These are phyloP conservation scores for Zoanthus solanderi DNA, from an alignment of 92 coral and sea anemone genomes.

Conservation along the genomic window DNA sequence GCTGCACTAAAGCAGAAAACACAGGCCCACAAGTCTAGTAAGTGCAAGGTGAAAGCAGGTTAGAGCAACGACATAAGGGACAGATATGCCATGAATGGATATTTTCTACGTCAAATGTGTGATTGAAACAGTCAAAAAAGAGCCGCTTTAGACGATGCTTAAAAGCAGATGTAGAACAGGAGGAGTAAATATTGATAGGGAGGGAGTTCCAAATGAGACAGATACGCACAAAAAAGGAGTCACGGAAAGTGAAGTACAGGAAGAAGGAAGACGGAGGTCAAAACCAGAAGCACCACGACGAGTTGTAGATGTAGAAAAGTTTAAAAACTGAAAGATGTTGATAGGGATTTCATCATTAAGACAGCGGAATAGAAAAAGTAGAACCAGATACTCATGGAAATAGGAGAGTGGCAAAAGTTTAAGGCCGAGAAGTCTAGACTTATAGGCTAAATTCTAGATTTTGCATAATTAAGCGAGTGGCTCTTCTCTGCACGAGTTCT, in stretches of 20 bases:
- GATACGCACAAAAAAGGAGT: too few species aligned
- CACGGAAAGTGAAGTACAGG: too few species aligned
- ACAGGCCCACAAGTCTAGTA: too few species aligned
- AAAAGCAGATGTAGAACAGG: not conserved
- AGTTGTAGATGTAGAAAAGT: slow-evolving; percentile 16
- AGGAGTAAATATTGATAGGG: too few species aligned
- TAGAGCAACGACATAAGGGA: slow-evolving; percentile 26
- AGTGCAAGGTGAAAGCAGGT: not conserved
- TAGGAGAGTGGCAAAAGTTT: too few species aligned
- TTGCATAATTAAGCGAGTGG: not conserved
- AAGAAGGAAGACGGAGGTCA: too few species aligned
- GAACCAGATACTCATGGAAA: slow-evolving; percentile 42
- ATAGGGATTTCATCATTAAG: slow-evolving; percentile 34
- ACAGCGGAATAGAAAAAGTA: slow-evolving; percentile 48
- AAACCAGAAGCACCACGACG: slow-evolving; percentile 12
- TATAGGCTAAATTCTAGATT: slow-evolving; percentile 32
- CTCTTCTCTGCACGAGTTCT: not conserved
- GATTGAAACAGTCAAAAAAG: slow-evolving; percentile 2
- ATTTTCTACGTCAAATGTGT: too few species aligned
- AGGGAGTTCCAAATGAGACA: too few species aligned
- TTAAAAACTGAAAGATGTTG: not conserved
- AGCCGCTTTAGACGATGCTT: slow-evolving; percentile 43
- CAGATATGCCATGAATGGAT: slow-evolving; percentile 25
- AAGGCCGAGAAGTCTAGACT: not conserved
- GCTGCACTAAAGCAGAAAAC: too few species aligned